Base-by-base conservation (phyloP, 2,113 vertebrate species). In the Emydura subglobosa region DNA sequence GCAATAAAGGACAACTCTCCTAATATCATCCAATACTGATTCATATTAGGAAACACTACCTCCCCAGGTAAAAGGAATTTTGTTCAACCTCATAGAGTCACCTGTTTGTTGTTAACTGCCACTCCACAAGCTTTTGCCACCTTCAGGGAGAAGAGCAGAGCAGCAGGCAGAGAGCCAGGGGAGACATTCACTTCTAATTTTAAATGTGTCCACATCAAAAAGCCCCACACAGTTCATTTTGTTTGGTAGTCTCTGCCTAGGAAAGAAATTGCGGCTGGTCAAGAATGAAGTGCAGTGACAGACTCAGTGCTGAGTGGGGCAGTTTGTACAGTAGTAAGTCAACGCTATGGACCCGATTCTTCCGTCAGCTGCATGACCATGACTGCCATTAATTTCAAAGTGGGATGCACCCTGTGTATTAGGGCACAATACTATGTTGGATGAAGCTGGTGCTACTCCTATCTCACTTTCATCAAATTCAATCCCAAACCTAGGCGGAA, bases 401-500 rank as follows among this genome's bases (percentile, higher is more conserved):
- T 79, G 24, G 10, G 39, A 83, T 19, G 19, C 6, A 5, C 7
- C 47, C 79, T 79, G 21, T 22, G 61, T 83, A 74, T n/a, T 1
- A 1, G 31, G 44, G 51, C 61, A 86, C 61, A 76, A 13, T 9
- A 55, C 47, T 44, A 49, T 55, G n/a, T 34, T 78, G 53, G 21
- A 21, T 5, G 51, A 49, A 22, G 21, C 78, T 89, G 39, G 2
- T 29, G 49, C 44, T 84, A 49, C 39, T 49, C 54, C 3, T 31
- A 49, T 5, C 39, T 17, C 10, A 0, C 2, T 74, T 13, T 0
- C 19, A 59, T n/a, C 47, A 1, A 13, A 14, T 8, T 57, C 79
- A 82, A 81, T 0, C 1, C 47, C 14, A 42, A 0, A 4, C 4
- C 12, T 84, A 9, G 29, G 47, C 7, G 2, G 1, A 14, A 0